Evolutionary conservation across 2,113 vertebrate species (phyloP).

Genomic region (Heterotilapia buettikoferi): DNA sequence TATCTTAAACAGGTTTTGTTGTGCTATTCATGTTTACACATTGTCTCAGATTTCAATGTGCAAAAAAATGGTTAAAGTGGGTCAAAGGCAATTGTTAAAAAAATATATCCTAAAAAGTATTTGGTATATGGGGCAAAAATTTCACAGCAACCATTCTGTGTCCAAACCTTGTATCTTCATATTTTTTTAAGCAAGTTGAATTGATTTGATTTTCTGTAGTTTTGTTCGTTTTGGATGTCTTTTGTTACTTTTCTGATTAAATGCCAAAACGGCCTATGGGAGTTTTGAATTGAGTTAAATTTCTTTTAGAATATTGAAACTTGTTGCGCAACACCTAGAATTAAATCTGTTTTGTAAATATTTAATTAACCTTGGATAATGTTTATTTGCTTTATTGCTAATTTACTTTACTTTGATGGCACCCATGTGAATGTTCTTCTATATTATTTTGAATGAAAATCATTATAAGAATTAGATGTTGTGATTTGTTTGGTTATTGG

Average conservation of each 20-base stretch:
- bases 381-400: neutral
- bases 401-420: neutral
- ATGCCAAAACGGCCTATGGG: neutral
- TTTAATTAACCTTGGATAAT: neutral
- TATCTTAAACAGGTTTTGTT: too few relatives aligned
- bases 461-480: neutral
- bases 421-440: neutral
- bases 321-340: neutral
- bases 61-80: too few relatives aligned
- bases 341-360: neutral
- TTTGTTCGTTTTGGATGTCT: neutral
- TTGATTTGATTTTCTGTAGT: neutral
- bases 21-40: too few relatives aligned
- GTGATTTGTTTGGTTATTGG: neutral
- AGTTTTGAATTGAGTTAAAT: fast-evolving
- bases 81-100: too few relatives aligned
- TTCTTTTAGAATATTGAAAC: neutral
- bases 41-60: too few relatives aligned
- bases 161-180: too few relatives aligned
- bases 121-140: neutral
- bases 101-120: too few relatives aligned
- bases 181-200: neutral
- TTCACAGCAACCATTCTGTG: neutral
- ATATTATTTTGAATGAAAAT: neutral
- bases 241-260: neutral